Percentiles rank a stretch among this genome's conserved stretches.
phyloP scores from a whole-genome alignment of 2,113 vertebrate genomes.

The Anas platyrhynchos region DNA sequence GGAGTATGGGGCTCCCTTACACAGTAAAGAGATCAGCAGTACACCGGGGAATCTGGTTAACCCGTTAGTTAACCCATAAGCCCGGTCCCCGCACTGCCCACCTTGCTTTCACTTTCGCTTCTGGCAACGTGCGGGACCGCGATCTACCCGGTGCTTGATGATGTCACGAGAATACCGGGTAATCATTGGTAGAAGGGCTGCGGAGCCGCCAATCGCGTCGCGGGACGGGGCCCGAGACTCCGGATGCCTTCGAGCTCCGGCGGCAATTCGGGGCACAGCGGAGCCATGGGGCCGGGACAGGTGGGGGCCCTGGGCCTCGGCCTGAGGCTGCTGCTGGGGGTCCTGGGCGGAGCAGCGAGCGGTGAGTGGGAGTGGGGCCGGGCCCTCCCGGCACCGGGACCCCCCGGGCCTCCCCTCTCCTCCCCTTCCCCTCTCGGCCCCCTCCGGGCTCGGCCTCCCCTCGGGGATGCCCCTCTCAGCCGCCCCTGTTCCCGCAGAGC shows the following conservation, averaged over 20 bases:
- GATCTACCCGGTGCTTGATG: neutral
- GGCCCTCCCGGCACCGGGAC: too few relatives aligned
- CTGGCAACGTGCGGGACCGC: neutral
- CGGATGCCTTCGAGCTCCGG: too few relatives aligned
- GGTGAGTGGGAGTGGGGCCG: neutral
- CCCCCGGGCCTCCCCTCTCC: neutral
- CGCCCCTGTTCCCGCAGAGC: too few relatives aligned
- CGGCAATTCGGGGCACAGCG: neutral
- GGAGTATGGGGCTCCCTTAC: too few relatives aligned
- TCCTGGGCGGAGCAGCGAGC: neutral
- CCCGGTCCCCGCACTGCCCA: too few relatives aligned
- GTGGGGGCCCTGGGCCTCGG: fast-evolving
- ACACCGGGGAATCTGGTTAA: too few relatives aligned
- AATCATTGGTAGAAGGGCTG: neutral
- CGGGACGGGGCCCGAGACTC: neutral
- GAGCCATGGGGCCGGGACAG: neutral
- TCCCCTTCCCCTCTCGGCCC: too few relatives aligned
- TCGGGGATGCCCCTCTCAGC: too few relatives aligned
- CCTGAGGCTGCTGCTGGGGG: neutral
- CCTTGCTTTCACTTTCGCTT: neutral
- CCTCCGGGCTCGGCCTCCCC: too few relatives aligned
- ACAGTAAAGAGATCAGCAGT: too few relatives aligned
- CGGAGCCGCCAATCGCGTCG: neutral
- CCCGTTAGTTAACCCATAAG: too few relatives aligned
- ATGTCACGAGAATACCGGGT: neutral